These are phyloP conservation scores for Gerris lacustris DNA, from an alignment of 2,888 invertebrate genomes.

Conservation along the genomic window DNA sequence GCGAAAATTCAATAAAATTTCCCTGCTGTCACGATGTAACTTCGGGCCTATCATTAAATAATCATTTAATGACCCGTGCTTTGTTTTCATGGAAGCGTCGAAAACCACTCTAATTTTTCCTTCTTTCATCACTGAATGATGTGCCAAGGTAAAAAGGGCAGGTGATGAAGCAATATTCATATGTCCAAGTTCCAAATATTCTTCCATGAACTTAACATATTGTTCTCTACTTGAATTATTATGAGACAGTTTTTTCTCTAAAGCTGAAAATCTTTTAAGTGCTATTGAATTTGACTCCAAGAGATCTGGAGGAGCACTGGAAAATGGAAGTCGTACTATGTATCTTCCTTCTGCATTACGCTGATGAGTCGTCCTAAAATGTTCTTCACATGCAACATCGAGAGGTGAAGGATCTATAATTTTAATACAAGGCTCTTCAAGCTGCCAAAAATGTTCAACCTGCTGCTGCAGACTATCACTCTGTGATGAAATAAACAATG, in stretches of 20 bases:
- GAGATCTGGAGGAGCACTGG: background rate
- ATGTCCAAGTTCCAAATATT: conserved; percentile 27
- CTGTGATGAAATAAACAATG: conserved; percentile 3
- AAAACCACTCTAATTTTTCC: conserved; percentile 29
- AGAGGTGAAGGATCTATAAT: background rate
- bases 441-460: conserved; percentile 14
- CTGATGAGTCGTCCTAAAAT: conserved; percentile 16
- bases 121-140: conserved; percentile 26
- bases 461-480: conserved; percentile 8
- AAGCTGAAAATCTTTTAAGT: conserved; percentile 15
- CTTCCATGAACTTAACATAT: conserved; percentile 26
- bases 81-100: conserved; percentile 28
- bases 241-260: conserved; percentile 15
- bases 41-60: conserved; percentile 27
- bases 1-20: conserved; percentile 26
- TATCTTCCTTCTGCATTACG: conserved; percentile 13
- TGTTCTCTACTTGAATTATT: background rate
- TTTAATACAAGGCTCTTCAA: conserved; percentile 8
- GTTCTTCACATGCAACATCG: conserved; percentile 17
- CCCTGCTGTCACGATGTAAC: conserved; percentile 29
- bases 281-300: conserved; percentile 14
- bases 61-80: conserved; percentile 24
- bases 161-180: conserved; percentile 20
- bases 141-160: conserved; percentile 19
- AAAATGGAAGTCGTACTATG: conserved; percentile 18